phyloP scores from a whole-genome alignment of 53 echinoderm and acorn worm species.

The Patiria pectinifera region DNA sequence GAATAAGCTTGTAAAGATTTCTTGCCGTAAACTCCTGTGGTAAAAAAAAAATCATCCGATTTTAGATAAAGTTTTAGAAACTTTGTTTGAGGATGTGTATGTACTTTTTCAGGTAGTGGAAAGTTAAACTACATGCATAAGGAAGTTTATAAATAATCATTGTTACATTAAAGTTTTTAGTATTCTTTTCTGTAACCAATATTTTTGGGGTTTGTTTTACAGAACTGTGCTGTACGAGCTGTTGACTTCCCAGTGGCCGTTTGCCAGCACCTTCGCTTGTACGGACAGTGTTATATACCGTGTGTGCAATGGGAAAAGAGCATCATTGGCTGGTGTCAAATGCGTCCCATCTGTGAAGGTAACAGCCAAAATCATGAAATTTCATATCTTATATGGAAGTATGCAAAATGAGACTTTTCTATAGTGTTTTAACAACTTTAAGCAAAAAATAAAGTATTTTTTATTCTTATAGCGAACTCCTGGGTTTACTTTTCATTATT shows the following conservation, averaged over 20 bases:
- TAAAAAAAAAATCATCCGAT: neutral
- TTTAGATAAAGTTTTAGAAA: too few species aligned
- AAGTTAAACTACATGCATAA: too few species aligned
- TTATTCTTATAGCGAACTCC: neutral
- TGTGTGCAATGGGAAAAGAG: constrained; percentile 80
- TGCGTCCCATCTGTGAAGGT: constrained; percentile 89
- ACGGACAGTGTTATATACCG: constrained; percentile 84
- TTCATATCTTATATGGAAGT: neutral
- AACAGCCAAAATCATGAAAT: neutral
- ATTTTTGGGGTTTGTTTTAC: neutral
- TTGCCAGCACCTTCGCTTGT: constrained; percentile 61
- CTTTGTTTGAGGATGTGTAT: too few species aligned
- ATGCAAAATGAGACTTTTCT: neutral
- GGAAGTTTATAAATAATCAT: too few species aligned
- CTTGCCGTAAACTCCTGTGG: neutral
- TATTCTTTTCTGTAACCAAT: neutral
- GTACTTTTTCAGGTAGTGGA: too few species aligned
- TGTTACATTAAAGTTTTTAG: neutral
- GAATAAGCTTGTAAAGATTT: neutral
- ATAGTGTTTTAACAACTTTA: neutral
- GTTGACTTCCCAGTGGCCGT: constrained; percentile 78
- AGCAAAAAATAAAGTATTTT: too few species aligned
- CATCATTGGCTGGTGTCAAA: constrained; percentile 70
- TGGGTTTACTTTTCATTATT: neutral
- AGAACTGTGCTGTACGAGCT: constrained; percentile 91